phyloP scores from a whole-genome alignment of 2,888 invertebrate species.

The Molorchus minor region DNA sequence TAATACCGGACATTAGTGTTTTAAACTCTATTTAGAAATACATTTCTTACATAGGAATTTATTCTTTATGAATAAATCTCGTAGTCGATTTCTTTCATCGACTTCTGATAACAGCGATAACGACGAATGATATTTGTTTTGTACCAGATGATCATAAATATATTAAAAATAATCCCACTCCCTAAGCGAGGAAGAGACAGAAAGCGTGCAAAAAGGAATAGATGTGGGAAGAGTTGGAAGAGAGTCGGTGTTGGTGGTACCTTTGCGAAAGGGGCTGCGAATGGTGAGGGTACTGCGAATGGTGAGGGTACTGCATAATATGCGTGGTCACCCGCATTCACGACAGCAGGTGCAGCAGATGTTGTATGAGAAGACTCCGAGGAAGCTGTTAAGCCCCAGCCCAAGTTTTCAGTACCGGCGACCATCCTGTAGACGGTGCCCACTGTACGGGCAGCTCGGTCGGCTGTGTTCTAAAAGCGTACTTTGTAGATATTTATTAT shows the following conservation, averaged over 20 bases:
- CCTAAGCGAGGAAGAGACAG: not conserved
- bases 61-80: too few species aligned
- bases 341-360: slow-evolving; percentile 30
- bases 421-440: slow-evolving; percentile 82
- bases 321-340: slow-evolving; percentile 30
- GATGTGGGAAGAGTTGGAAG: slow-evolving; percentile 19
- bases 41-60: too few species aligned
- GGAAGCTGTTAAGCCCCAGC: slow-evolving; percentile 71
- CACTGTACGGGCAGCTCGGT: slow-evolving; percentile 81
- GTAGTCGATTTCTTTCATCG: too few species aligned
- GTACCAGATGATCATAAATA: too few species aligned
- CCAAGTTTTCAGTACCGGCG: slow-evolving; percentile 79
- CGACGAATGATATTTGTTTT: too few species aligned
- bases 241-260: slow-evolving; percentile 40
- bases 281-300: slow-evolving; percentile 28
- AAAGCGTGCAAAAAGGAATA: slow-evolving; percentile 8
- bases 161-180: not conserved
- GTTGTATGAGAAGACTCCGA: slow-evolving; percentile 38
- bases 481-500: slow-evolving; percentile 23
- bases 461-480: slow-evolving; percentile 76
- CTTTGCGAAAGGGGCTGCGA: slow-evolving; percentile 42
- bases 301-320: slow-evolving; percentile 31
- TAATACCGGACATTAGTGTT: too few species aligned
- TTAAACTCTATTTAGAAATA: too few species aligned
- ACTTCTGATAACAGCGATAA: too few species aligned